Evolutionary conservation across 1,140 invertebrate genomes (phyloP).

Genomic region (Saxidomus purpurata): DNA sequence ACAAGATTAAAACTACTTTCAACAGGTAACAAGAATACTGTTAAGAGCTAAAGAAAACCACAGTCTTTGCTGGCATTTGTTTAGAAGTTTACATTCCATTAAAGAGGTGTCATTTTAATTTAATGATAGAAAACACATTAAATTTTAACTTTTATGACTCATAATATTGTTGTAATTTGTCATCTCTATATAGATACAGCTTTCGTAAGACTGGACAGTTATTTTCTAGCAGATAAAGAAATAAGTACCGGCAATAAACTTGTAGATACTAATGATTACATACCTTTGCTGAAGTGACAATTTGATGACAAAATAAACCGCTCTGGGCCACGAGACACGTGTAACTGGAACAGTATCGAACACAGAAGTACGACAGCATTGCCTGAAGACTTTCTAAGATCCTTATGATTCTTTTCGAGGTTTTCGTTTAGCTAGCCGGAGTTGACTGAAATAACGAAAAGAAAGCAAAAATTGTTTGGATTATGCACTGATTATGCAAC

Average conservation of each 20-base stretch:
- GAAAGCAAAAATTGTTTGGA: no score
- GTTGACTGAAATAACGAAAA: no score
- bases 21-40: no score
- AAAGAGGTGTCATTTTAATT: background rate
- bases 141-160: slow-evolving; percentile 37
- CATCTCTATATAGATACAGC: background rate
- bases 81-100: no score
- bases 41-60: no score
- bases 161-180: background rate
- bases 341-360: background rate
- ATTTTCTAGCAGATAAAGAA: slow-evolving; percentile 40
- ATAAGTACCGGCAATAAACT: slow-evolving; percentile 8
- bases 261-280: slow-evolving; percentile 22
- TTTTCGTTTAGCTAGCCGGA: no score
- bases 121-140: slow-evolving; percentile 3
- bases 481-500: no score
- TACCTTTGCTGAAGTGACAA: slow-evolving; percentile 8
- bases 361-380: background rate
- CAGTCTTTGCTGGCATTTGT: no score
- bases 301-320: slow-evolving; percentile 4
- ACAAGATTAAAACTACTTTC: no score
- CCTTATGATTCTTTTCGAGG: no score
- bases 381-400: no score
- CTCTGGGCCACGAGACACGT: background rate
- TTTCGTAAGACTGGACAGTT: background rate